Percentiles rank a stretch among this genome's conserved stretches.
phyloP scores from a whole-genome alignment of 2,888 invertebrate species.

The Cataglyphis cursor region DNA sequence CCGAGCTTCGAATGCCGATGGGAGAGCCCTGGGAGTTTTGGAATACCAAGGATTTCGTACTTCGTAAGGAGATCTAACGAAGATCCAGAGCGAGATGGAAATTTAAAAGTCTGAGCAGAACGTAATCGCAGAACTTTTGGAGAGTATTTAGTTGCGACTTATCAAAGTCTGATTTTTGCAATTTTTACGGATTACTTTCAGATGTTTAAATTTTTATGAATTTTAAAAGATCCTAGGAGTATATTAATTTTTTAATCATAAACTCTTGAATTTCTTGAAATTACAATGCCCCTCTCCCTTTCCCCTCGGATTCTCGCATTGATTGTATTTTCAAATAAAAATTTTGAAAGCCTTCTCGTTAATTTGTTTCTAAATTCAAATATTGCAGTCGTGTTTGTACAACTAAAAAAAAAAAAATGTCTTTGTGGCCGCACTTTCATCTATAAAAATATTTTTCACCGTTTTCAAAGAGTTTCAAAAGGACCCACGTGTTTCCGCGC shows the following conservation, averaged over 20 bases:
- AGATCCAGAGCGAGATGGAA: background rate
- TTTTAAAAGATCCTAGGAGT: background rate
- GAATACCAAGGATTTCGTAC: conserved; percentile 25
- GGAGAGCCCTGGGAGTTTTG: conserved; percentile 9
- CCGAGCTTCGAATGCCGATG: conserved; percentile 32
- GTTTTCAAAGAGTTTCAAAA: conserved; percentile 22
- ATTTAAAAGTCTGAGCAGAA: background rate
- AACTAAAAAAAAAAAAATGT: background rate
- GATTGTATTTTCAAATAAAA: background rate
- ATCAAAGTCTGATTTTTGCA: background rate
- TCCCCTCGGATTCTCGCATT: background rate
- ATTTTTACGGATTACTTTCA: background rate
- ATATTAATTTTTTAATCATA: background rate
- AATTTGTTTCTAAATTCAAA: conserved; percentile 5
- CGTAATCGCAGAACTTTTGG: background rate
- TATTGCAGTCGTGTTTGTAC: background rate
- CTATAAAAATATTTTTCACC: conserved; percentile 37
- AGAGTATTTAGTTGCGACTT: background rate
- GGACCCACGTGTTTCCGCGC: conserved; percentile 12
- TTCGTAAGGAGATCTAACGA: conserved; percentile 22
- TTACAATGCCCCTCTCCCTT: background rate
- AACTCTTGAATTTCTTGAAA: background rate
- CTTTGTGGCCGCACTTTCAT: background rate
- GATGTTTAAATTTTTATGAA: background rate
- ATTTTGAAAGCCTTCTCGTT: background rate